These are phyloP conservation scores for Rallus crepitans DNA, from an alignment of 2,797 vertebrate genomes.

Conservation along the genomic window DNA sequence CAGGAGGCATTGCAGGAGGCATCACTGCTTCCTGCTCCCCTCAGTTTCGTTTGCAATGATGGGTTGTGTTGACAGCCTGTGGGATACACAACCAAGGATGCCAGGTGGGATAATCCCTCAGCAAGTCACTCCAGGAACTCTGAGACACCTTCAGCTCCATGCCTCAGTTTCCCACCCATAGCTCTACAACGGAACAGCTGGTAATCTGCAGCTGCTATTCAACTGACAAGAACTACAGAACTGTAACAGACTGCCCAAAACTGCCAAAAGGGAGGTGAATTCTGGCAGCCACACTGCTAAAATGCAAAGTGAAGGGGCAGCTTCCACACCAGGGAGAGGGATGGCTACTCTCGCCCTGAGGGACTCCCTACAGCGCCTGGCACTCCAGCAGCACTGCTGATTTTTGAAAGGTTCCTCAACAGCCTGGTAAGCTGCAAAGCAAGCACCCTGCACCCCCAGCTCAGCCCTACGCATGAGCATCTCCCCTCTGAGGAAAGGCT, in stretches of 20 bases:
- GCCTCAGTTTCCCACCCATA: neutral
- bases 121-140: accelerated
- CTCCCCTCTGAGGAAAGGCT: no score
- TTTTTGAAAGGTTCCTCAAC: neutral
- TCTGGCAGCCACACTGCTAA: neutral
- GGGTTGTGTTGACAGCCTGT: neutral
- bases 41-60: accelerated
- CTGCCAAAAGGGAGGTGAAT: neutral
- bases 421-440: neutral
- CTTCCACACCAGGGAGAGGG: neutral
- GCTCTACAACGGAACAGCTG: neutral
- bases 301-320: neutral
- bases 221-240: neutral
- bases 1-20: neutral
- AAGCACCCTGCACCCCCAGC: neutral
- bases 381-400: neutral
- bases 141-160: neutral
- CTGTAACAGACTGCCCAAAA: neutral
- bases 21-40: neutral
- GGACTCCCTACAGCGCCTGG: neutral
- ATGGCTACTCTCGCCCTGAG: neutral
- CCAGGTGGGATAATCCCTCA: neutral
- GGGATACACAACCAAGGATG: neutral
- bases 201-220: neutral
- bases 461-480: accelerated